A percentile compares a stretch with the other conserved stretches of the same genome.
These are phyloP conservation scores for Sinhomidia bicolor DNA, from an alignment of 2,888 invertebrate genomes.

Conservation along the genomic window DNA sequence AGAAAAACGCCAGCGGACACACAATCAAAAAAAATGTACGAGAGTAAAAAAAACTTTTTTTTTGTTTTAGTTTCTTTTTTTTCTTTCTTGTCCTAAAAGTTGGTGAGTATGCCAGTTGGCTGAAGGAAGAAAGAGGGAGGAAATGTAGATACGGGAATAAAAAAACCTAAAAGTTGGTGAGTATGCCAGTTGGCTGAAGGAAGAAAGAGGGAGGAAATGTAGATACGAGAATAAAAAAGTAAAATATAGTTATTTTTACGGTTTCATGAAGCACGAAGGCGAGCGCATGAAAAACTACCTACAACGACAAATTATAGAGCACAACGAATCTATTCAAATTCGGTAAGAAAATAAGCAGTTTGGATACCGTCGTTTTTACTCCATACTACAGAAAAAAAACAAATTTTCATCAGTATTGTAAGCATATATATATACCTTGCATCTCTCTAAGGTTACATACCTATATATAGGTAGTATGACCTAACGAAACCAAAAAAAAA, in stretches of 20 bases:
- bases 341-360: not conserved
- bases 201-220: not conserved
- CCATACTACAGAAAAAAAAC: not conserved
- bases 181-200: slow-evolving; percentile 13
- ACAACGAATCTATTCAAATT: not conserved
- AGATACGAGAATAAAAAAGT: not conserved
- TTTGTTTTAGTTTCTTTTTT: slow-evolving; percentile 6
- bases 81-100: too few species aligned
- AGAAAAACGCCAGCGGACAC: not conserved
- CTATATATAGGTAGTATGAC: too few species aligned
- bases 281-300: not conserved
- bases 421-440: not conserved
- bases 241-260: not conserved
- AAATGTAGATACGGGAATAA: not conserved
- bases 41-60: slow-evolving; percentile 6
- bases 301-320: not conserved
- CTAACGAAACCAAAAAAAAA: too few species aligned
- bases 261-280: not conserved
- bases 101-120: slow-evolving; percentile 24
- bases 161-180: slow-evolving; percentile 29
- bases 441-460: too few species aligned
- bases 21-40: slow-evolving; percentile 7
- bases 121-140: not conserved
- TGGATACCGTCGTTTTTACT: not conserved
- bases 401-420: not conserved